phyloP scores from a whole-genome alignment of 2,113 vertebrate species.

The Equus quagga region DNA sequence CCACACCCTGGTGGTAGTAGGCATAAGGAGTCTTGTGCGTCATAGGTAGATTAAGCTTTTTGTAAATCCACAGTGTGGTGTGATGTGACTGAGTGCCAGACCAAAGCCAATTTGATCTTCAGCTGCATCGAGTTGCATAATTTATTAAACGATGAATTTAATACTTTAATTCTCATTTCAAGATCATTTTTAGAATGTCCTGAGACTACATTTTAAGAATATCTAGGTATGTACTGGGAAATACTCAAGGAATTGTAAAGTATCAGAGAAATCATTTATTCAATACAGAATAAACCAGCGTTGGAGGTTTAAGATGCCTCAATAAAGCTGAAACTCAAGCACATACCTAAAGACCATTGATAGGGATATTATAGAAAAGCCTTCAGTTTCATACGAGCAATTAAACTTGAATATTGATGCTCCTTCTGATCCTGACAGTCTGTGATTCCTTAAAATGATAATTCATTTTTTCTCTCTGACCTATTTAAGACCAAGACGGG shows the following conservation, averaged over 20 bases:
- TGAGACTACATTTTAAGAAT: slow-evolving; percentile 24
- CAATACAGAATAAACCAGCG: not conserved
- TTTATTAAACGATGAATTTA: slow-evolving; percentile 46
- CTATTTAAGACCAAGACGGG: not conserved
- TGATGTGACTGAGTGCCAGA: not conserved
- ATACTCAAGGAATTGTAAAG: not conserved
- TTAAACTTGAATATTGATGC: not conserved
- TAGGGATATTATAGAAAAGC: not conserved
- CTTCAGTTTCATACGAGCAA: not conserved
- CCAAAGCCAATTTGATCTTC: not conserved
- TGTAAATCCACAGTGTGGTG: slow-evolving; percentile 28
- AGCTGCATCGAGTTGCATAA: slow-evolving; percentile 38
- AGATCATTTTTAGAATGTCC: slow-evolving; percentile 50
- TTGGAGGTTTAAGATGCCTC: not conserved
- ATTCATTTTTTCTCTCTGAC: not conserved
- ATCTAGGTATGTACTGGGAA: not conserved
- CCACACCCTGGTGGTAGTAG: not conserved
- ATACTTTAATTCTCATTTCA: not conserved
- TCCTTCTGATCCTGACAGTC: not conserved
- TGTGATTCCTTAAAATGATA: not conserved
- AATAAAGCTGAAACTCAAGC: not conserved
- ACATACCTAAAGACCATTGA: not conserved
- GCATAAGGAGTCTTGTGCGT: not conserved
- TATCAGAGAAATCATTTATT: not conserved
- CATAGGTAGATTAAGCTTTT: not conserved